phyloP scores from a whole-genome alignment of 2,113 vertebrate species.

The Setophaga coronata region DNA sequence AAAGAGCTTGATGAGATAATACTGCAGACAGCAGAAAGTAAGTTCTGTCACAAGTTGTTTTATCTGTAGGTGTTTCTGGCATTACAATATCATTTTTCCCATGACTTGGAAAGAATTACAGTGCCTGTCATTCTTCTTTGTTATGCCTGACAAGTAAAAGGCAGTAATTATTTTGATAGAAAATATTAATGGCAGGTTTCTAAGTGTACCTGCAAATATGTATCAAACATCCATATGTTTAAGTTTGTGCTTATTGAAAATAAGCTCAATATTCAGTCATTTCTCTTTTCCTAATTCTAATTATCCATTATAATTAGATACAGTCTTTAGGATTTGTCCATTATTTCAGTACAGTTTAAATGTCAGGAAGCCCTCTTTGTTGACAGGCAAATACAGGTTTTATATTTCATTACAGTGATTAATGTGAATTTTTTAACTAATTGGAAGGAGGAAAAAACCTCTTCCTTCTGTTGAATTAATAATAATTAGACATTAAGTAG shows the following conservation, averaged over 20 bases:
- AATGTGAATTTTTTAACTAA: neutral
- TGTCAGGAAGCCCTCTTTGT: neutral
- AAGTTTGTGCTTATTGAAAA: neutral
- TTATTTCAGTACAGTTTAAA: neutral
- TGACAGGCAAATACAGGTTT: neutral
- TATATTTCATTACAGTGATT: neutral
- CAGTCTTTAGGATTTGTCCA: neutral
- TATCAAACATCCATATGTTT: neutral
- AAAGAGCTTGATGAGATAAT: conserved; percentile 94
- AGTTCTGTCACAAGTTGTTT: conserved; percentile 34
- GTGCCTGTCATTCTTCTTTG: neutral
- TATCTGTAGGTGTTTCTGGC: neutral
- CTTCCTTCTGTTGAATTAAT: neutral
- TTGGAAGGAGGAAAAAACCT: neutral
- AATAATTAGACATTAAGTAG: neutral
- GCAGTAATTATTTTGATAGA: neutral
- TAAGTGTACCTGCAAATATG: neutral
- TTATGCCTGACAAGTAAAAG: neutral
- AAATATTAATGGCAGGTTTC: neutral
- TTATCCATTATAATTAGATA: neutral
- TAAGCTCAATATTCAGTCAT: neutral
- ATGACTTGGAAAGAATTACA: neutral
- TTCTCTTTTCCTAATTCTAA: neutral
- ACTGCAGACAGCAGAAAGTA: conserved; percentile 95
- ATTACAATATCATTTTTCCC: conserved; percentile 2